Evolutionary conservation across 2,888 invertebrate species (phyloP).

Genomic region (Hyles lineata): DNA sequence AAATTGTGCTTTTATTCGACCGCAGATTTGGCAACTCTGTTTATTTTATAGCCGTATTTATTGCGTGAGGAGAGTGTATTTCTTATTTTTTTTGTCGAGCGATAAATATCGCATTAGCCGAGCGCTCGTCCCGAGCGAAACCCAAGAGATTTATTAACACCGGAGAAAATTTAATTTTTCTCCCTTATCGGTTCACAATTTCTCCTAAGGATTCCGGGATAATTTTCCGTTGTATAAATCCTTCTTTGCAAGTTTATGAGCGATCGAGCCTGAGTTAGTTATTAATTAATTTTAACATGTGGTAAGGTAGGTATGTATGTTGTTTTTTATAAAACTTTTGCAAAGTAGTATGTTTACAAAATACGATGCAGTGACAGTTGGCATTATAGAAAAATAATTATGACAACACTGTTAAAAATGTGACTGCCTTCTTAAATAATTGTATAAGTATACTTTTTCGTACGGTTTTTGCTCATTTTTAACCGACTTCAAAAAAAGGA

Average conservation of each 20-base stretch:
- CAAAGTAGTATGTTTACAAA: too few relatives aligned
- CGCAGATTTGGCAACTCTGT: conserved; percentile 50
- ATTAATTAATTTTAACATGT: neutral
- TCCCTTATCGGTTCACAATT: conserved; percentile 61
- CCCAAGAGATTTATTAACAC: conserved; percentile 69
- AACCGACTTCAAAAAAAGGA: too few relatives aligned
- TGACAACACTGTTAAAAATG: too few relatives aligned
- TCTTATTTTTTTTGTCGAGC: conserved; percentile 64
- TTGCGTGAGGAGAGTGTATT: conserved; percentile 68
- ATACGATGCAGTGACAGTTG: too few relatives aligned
- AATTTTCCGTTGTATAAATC: conserved; percentile 41
- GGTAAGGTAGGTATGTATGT: neutral
- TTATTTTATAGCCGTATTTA: conserved; percentile 68
- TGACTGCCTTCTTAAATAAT: too few relatives aligned
- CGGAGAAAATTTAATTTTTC: conserved; percentile 64
- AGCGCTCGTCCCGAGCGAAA: conserved; percentile 53
- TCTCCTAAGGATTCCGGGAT: conserved; percentile 51
- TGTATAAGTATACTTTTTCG: too few relatives aligned
- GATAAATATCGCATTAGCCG: conserved; percentile 80
- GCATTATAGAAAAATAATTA: too few relatives aligned
- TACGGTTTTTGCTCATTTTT: too few relatives aligned
- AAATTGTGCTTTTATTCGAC: conserved; percentile 27
- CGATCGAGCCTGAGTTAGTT: neutral
- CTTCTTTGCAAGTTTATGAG: conserved; percentile 4
- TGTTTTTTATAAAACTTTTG: too few relatives aligned